Evolutionary conservation across 2,888 invertebrate species (phyloP).

Genomic region (Ectemnius lituratus): DNA sequence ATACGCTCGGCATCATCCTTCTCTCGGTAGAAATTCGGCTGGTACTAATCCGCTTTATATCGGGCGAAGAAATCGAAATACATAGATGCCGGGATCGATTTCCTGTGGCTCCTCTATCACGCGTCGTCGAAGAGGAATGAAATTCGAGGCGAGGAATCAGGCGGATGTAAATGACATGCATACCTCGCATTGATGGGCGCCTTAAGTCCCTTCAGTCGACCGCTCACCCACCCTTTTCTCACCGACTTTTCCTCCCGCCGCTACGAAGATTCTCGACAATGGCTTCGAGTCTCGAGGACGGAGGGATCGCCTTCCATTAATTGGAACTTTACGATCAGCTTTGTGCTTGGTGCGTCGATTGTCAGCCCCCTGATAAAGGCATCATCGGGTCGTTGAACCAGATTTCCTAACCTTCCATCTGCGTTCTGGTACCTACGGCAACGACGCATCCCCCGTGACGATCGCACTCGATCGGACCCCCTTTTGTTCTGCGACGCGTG

Average conservation of each 20-base stretch:
- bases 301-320: conserved; percentile 54
- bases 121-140: neutral
- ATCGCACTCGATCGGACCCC: conserved; percentile 31
- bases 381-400: conserved; percentile 59
- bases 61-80: neutral
- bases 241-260: neutral
- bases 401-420: conserved; percentile 32
- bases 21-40: neutral
- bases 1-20: neutral
- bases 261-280: neutral
- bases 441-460: conserved; percentile 27
- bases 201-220: neutral
- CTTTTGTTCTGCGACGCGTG: conserved; percentile 41
- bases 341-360: conserved; percentile 56
- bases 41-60: neutral
- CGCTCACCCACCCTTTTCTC: too few species aligned
- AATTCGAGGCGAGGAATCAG: conserved; percentile 1
- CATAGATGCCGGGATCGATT: neutral
- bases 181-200: neutral
- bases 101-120: neutral
- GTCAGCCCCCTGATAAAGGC: conserved; percentile 61
- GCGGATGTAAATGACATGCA: neutral
- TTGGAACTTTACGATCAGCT: conserved; percentile 66
- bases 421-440: conserved; percentile 42
- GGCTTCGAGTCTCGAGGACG: conserved; percentile 16